Base-by-base conservation (phyloP, 2,113 vertebrate genomes). In the Epinephelus moara region DNA sequence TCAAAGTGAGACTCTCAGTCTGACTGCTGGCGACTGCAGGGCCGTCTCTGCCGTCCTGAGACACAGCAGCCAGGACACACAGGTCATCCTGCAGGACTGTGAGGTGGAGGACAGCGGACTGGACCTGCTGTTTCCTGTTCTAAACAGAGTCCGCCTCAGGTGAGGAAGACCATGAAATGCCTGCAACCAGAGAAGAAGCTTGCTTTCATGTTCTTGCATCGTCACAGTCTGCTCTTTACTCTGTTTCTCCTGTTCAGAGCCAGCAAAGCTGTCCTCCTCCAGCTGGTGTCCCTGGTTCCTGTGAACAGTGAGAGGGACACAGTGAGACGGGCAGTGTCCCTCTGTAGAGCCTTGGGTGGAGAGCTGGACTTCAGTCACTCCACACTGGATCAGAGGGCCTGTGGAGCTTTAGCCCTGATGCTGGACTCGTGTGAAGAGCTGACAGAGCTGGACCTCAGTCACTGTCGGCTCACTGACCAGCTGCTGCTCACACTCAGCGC, bases 341-440 rank as follows among this genome's bases (percentile, higher is more conserved):
- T 87, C 76, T 72, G 71, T 17, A 10, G 10, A 80, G 76, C 80
- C 47, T 67, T 87, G 76, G 53, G 4, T 30, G 71, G 71, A 80
- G 55, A 80, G n/a, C 80, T 87, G 85, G 85, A 83, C 53, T 76
- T 87, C 55, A 87, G 85, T 52, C 80, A 87, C 85, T 42, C 8
- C 33, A 25, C 55, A 13, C 73, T 85, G 84, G 55, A 77, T 62
- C 78, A 72, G 78, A 62, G 17, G 33, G 9, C 10, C 84, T 81
- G 73, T 78, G 64, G 2, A 49, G 78, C 63, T 75, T 27, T 88
- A 70, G 63, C 40, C n/a, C 64, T 4, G 78, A 55, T 85, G 74
- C 82, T 88, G 82, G 78, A 88, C 10, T 60, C 2, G 25, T 74
- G 6, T 78, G 82, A 81, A 25, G 74, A 18, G 10, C 70, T 88